These are phyloP conservation scores for Cheirogaleus medius DNA, from an alignment of 2,113 vertebrate genomes.

Conservation along the genomic window DNA sequence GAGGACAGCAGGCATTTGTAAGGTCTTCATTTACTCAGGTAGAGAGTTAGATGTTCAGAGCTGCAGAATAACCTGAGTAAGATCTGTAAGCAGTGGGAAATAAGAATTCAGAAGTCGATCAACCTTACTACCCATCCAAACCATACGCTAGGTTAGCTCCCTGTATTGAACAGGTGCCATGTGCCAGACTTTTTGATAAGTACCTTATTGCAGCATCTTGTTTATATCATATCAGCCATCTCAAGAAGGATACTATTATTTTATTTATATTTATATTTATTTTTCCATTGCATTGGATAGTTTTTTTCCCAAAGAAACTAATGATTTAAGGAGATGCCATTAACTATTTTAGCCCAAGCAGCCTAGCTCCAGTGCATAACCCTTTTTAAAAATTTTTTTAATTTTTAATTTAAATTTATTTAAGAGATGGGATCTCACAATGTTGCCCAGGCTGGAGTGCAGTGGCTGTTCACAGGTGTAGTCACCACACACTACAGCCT, in stretches of 20 bases:
- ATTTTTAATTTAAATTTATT: neutral
- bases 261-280: no score
- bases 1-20: neutral
- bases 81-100: neutral
- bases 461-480: neutral
- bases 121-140: neutral
- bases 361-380: no score
- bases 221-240: neutral
- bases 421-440: neutral
- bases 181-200: no score
- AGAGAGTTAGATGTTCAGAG: neutral
- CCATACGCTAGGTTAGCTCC: neutral
- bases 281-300: no score
- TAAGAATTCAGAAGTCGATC: neutral
- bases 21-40: neutral
- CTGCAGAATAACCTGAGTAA: neutral
- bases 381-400: neutral
- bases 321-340: neutral
- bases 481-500: neutral
- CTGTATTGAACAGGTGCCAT: neutral
- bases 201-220: neutral
- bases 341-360: neutral
- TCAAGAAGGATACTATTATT: neutral
- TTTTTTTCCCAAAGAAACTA: no score
- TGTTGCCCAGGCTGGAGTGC: neutral